phyloP scores from a whole-genome alignment of 2,888 invertebrate genomes.

The Caenorhabditis virilis region DNA sequence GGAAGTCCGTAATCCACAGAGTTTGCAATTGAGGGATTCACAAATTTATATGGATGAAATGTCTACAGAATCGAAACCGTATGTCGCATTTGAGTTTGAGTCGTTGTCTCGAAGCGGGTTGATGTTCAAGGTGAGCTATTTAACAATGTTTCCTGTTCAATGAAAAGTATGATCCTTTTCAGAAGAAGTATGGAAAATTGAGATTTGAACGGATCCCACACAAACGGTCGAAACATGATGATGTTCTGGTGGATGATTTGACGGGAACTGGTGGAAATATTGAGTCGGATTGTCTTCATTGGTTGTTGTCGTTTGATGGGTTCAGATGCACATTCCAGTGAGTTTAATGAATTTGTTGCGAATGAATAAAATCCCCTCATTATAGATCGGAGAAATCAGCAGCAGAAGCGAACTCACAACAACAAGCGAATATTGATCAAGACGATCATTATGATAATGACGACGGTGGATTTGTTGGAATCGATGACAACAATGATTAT shows the following conservation, averaged over 20 bases:
- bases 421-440: no score
- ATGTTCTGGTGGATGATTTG: constrained; percentile 12
- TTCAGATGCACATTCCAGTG: constrained; percentile 22
- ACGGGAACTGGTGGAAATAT: constrained; percentile 4
- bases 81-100: constrained; percentile 7
- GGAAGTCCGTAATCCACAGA: not conserved
- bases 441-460: not conserved
- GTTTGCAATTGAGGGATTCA: not conserved
- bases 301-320: constrained; percentile 30
- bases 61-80: constrained; percentile 3
- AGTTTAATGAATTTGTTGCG: not conserved
- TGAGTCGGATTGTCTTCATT: constrained; percentile 21
- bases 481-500: not conserved
- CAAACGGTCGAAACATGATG: not conserved
- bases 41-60: constrained; percentile 5
- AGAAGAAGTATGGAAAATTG: constrained; percentile 29
- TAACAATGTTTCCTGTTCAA: not conserved
- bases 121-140: constrained; percentile 12
- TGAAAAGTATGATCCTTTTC: not conserved
- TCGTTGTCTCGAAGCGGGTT: constrained; percentile 12
- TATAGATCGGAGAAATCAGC: no score
- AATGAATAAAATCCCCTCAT: no score
- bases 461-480: not conserved
- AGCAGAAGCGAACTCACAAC: no score
- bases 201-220: constrained; percentile 9